Conservation (phyloP, 2,113 vertebrate species). For the Phalacrocorax pelagicus region DNA sequence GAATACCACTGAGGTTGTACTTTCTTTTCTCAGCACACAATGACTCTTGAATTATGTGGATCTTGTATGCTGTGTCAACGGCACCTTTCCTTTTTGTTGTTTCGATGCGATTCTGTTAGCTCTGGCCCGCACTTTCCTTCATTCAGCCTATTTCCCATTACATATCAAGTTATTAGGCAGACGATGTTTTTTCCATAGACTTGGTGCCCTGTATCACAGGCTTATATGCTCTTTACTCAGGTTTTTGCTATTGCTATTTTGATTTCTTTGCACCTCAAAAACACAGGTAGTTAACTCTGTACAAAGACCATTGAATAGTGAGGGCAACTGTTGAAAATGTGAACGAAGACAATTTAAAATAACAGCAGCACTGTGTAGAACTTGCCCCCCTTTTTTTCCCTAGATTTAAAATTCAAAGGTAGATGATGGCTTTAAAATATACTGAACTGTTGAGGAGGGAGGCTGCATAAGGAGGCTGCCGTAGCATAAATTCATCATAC, state of each 20-base stretch:
- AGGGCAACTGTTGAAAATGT: neutral
- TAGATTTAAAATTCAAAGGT: neutral
- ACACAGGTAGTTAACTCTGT: neutral
- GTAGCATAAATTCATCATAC: neutral
- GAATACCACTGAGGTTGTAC: neutral
- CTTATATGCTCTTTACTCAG: neutral
- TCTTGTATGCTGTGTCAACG: neutral
- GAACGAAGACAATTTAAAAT: neutral
- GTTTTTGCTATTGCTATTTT: neutral
- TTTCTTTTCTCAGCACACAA: neutral
- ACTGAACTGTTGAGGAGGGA: neutral
- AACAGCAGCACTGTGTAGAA: neutral
- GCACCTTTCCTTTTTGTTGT: neutral
- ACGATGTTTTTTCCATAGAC: neutral
- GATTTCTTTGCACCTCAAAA: neutral
- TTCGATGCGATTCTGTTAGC: neutral
- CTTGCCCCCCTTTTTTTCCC: neutral
- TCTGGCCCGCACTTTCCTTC: neutral
- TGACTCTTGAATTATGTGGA: neutral
- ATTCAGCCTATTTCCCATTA: neutral
- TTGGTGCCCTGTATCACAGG: neutral
- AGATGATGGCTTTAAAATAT: neutral
- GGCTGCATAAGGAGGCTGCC: neutral
- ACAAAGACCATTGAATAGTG: neutral
- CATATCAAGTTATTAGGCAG: neutral